Evolutionary conservation across 1,140 invertebrate species (phyloP).

Genomic region (Saccostrea glomerata): DNA sequence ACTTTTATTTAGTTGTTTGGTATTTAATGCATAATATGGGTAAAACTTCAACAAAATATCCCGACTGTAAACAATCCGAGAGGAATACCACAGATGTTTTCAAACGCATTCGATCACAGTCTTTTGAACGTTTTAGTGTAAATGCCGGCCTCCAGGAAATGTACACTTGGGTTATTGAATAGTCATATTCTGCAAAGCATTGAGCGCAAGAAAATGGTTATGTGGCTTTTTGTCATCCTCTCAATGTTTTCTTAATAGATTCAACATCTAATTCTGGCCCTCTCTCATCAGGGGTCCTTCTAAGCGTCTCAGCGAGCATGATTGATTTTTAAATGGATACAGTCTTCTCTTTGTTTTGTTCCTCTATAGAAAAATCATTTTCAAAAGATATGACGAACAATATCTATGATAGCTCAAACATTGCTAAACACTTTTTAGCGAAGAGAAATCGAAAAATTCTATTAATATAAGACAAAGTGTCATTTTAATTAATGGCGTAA

Average conservation of each 20-base stretch:
- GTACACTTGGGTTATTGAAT: slow-evolving; percentile 30
- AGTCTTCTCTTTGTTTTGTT: slow-evolving; percentile 18
- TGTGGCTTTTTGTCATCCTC: slow-evolving; percentile 13
- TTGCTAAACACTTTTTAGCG: slow-evolving; percentile 21
- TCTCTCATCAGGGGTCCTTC: neutral
- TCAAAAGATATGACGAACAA: slow-evolving; percentile 20
- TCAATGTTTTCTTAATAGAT: slow-evolving; percentile 32
- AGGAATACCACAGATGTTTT: slow-evolving; percentile 4
- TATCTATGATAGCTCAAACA: slow-evolving; percentile 36
- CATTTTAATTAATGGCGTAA: slow-evolving; percentile 37
- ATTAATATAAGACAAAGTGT: slow-evolving; percentile 34
- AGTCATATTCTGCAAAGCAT: neutral
- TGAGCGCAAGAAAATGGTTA: slow-evolving; percentile 16
- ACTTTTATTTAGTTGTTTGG: neutral
- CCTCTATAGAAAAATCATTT: slow-evolving; percentile 28
- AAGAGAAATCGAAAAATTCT: slow-evolving; percentile 25
- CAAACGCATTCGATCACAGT: slow-evolving; percentile 30
- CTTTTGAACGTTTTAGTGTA: slow-evolving; percentile 34
- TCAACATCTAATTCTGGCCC: slow-evolving; percentile 24
- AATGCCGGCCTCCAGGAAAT: slow-evolving; percentile 5
- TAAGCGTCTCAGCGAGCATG: slow-evolving; percentile 28
- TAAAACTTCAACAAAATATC: slow-evolving; percentile 19
- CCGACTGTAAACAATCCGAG: slow-evolving; percentile 7
- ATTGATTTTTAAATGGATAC: slow-evolving; percentile 38
- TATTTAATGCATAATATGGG: slow-evolving; percentile 26